Percentiles rank a stretch among this genome's conserved stretches.
Evolutionary conservation across 1,140 invertebrate species (phyloP).

Genomic region (Lepidotrigona ventralis): DNA sequence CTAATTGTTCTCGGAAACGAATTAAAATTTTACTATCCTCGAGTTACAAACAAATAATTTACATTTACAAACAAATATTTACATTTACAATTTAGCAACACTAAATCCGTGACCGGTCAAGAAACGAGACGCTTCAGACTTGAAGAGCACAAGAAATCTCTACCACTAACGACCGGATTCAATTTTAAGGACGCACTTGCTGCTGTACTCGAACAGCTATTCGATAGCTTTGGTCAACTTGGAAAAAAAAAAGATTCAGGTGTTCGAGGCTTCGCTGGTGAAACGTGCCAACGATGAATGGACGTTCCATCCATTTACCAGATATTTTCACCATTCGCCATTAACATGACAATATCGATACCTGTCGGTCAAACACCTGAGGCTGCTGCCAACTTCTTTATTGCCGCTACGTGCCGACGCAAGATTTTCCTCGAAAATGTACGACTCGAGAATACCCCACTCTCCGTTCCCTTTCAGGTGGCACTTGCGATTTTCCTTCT

Average conservation of each 20-base stretch:
- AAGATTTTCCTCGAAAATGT: constrained; percentile 65
- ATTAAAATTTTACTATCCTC: too few relatives aligned
- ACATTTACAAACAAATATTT: too few relatives aligned
- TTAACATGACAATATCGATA: constrained; percentile 77
- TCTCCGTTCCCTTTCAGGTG: neutral
- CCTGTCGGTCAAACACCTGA: constrained; percentile 67
- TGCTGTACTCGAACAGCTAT: constrained; percentile 23
- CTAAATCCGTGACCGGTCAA: neutral
- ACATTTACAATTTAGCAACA: too few relatives aligned
- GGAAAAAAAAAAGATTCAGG: constrained; percentile 24
- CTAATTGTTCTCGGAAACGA: too few relatives aligned
- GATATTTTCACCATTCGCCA: constrained; percentile 68
- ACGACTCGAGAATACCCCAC: neutral
- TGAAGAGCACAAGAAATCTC: neutral
- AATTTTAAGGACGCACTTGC: constrained; percentile 20
- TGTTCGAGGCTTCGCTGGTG: constrained; percentile 33
- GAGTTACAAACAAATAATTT: too few relatives aligned
- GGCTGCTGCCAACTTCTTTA: constrained; percentile 61
- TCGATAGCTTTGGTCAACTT: constrained; percentile 20
- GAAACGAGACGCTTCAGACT: neutral
- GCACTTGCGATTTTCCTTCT: neutral
- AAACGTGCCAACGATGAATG: constrained; percentile 74
- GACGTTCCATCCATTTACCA: constrained; percentile 65
- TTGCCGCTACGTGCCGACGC: constrained; percentile 72
- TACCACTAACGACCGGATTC: neutral